Evolutionary conservation across 35 echinoderm and acorn worm genomes (phyloP), one percentile per base, ranked within the genome.

Genomic region (Stichopus chloronotus): DNA sequence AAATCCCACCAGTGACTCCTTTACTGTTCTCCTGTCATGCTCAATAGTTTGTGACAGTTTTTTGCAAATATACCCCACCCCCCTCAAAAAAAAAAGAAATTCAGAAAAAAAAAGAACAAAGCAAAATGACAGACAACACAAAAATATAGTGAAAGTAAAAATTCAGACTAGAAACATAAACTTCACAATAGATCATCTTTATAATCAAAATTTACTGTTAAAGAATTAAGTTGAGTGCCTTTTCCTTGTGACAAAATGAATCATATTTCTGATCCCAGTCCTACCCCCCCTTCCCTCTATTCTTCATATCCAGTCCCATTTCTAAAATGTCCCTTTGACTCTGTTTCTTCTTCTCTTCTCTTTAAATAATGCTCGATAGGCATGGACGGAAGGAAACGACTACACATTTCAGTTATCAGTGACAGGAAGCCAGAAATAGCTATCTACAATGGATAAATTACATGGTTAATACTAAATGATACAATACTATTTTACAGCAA

Each of bases 371-470:
- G 69, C 69, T 74, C 69, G 22, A 14, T 4, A 85, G 58, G 55
- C 82, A 57, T 85, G 82, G 82, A 85, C 82, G 82, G 82, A 85
- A 85, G 82, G 55, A 85, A 85, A 53, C 55, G n/a, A 58, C 21
- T 58, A 85, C 81, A 84, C 55, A 85, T 85, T 85, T 85, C 82
- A 85, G 82, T 85, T 78, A 58, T 85, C n/a, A 85, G 82, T 17
- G 52, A 65, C 19, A 74, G 69, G 69, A 74, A 74, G 69, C 69
- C 69, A 74, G 6, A n/a, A 43, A 20, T 7, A 74, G 69, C 69
- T n/a, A n/a, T 74, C 69, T 74, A 74, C 69, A 74, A 74, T 74
- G 17, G 69, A 74, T 74, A 74, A 74, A 74, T 74, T 20, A 16
- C 19, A 20, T 7, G 7, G 6, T 20, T 19, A 5, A 19, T 20